phyloP scores from a whole-genome alignment of 1,140 invertebrate genomes.

The Patella vulgata region DNA sequence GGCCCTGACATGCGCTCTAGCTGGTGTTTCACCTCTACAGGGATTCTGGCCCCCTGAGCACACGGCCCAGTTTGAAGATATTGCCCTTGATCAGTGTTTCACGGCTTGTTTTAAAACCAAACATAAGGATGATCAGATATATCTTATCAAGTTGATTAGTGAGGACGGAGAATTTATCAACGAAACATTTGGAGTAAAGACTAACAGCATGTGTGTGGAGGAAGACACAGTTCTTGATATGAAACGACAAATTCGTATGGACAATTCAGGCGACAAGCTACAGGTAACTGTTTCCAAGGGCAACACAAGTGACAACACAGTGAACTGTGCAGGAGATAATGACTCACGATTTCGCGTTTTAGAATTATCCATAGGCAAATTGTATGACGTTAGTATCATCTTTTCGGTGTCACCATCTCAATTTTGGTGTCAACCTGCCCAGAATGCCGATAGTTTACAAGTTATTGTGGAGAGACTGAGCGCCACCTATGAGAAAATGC shows the following conservation, averaged over 20 bases:
- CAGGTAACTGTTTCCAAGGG: constrained; percentile 20
- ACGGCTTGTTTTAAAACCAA: constrained; percentile 39
- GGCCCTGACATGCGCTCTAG: constrained; percentile 77
- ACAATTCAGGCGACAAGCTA: constrained; percentile 13
- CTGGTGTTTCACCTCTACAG: constrained; percentile 39
- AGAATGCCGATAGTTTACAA: constrained; percentile 54
- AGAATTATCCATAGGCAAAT: not conserved
- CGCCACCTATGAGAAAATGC: constrained; percentile 30
- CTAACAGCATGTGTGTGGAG: constrained; percentile 12
- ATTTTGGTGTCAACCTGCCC: constrained; percentile 68
- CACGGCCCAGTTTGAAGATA: constrained; percentile 57
- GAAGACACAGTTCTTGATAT: not conserved
- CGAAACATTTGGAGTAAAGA: constrained; percentile 37
- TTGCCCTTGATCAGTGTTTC: constrained; percentile 49
- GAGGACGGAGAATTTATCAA: constrained; percentile 45
- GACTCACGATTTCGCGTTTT: not conserved
- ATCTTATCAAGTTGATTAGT: constrained; percentile 38
- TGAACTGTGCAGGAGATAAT: constrained; percentile 3
- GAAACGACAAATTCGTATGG: constrained; percentile 13
- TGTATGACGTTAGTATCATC: constrained; percentile 42
- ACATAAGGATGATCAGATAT: constrained; percentile 26
- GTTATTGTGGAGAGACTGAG: constrained; percentile 64
- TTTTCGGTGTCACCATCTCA: constrained; percentile 37
- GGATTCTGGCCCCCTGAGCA: constrained; percentile 58
- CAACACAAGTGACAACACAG: constrained; percentile 11